Base-by-base conservation (phyloP, 2,888 invertebrate genomes). In the Athrips mouffetella region DNA sequence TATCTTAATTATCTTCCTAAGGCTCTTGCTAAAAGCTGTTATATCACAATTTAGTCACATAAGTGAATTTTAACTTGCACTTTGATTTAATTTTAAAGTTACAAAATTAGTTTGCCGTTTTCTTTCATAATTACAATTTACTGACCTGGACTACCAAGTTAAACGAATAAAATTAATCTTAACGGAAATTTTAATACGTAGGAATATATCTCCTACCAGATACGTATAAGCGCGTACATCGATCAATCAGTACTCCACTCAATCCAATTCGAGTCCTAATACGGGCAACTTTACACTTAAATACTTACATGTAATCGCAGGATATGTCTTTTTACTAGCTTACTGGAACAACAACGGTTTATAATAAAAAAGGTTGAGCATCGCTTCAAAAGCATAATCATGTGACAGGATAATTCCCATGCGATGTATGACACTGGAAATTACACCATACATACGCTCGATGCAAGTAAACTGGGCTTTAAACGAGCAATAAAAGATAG, bases 401-500 rank as follows among this genome's bases (percentile, higher is more conserved):
- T 16, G n/a, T 25, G 23, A 45, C 31, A 45, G 31, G 20, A 47
- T 45, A 49, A 27, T 45, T 49, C 8, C 16, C 16, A 49, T 39
- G 13, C 39, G 7, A 44, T 30, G 30, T 45, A 21, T 39, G 49
- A 42, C 33, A 35, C 21, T 50, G 33, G 35, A 35, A 46, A 45
- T 20, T 45, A 25, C 49, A 54, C 3, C 23, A 50, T 48, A 45
- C 35, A 35, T 42, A 37, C 41, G 23, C 46, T 55, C 47, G 45
- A 25, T 45, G 31, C 49, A 49, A 53, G 53, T 50, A 46, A 65
- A 70, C 60, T 63, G 56, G 60, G 61, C 55, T 68, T 70, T 73
- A 76, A 76, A 73, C 68, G 71, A 70, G 67, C 65, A 70, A 70
- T 73, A 67, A 65, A 61, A 71, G 68, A 70, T 70, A 68, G 51